phyloP scores from a whole-genome alignment of 2,888 invertebrate genomes.

The Xanthorhoe designata region DNA sequence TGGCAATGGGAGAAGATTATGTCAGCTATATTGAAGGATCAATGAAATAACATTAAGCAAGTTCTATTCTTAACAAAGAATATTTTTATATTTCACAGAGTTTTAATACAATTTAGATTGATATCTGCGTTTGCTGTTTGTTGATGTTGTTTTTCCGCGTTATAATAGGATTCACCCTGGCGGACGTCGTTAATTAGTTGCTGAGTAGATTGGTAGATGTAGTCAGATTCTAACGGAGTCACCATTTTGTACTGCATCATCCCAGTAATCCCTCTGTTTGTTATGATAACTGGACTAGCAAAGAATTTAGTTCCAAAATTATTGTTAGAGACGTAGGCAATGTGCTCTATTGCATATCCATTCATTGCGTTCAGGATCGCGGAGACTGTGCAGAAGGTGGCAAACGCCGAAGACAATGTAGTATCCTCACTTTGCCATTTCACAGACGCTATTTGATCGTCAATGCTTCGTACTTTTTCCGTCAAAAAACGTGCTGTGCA shows the following conservation, averaged over 20 bases:
- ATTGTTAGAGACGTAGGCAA: conserved; percentile 37
- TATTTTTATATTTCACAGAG: conserved; percentile 44
- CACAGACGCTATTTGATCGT: conserved; percentile 20
- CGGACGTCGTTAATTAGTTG: conserved; percentile 18
- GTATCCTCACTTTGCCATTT: conserved; percentile 19
- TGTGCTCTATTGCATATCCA: conserved; percentile 36
- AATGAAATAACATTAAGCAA: conserved; percentile 13
- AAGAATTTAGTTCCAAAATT: conserved; percentile 32
- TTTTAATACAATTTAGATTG: conserved; percentile 43
- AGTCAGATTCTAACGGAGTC: conserved; percentile 27
- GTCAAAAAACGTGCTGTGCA: conserved; percentile 17
- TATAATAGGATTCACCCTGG: conserved; percentile 21
- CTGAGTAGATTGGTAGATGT: conserved; percentile 18
- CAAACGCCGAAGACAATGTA: conserved; percentile 29
- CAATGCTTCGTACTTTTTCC: conserved; percentile 19
- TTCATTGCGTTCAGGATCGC: conserved; percentile 38
- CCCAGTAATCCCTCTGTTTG: conserved; percentile 21
- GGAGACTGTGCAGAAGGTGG: conserved; percentile 42
- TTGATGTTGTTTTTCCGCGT: conserved; percentile 9
- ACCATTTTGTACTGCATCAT: conserved; percentile 23
- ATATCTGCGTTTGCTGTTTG: conserved; percentile 15
- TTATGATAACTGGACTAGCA: conserved; percentile 32
- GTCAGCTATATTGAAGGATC: conserved; percentile 50
- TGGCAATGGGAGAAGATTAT: conserved; percentile 63
- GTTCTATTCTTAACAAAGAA: not conserved